Evolutionary conservation across 2,888 invertebrate species (phyloP), one percentile per base, ranked within the genome.

Genomic region (Agonopterix heracliana): DNA sequence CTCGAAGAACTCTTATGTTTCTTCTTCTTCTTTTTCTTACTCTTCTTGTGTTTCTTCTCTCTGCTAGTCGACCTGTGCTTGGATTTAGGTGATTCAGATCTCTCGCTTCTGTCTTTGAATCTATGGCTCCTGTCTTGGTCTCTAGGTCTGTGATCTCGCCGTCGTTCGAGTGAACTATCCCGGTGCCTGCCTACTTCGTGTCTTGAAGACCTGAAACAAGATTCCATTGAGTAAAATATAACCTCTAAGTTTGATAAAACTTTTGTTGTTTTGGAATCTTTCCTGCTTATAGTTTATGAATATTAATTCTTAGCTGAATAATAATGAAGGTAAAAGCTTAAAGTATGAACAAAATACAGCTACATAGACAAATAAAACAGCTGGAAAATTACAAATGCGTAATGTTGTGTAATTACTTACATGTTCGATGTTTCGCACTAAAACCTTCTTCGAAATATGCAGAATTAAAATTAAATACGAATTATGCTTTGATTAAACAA

Each of bases 21-120:
- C 51, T 78, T 82, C 53, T 76, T 84, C 57, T 78, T 82, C 53
- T 76, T 84, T 57, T 75, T 78, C 44, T 78, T 73, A 46, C 73
- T 74, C 13, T 63, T 66, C 44, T 44, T 54, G 34, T 57, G 59
- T 26, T 63, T 71, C 13, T 68, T 64, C 3, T 63, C 63, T 44
- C 55, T 67, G 50, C 77, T 81, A 2, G 54, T 51, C 36, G 78
- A 77, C 36, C 71, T 68, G 45, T 73, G 66, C 35, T 67, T 77
- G 0, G 65, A 62, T 50, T 45, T 51, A 42, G 59, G 48, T 10
- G 68, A 68, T 26, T 54, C 60, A 10, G 75, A 68, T 7, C 59
- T 58, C 12, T 57, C 63, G 47, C 42, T 54, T 17, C 59, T 65
- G 13, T 75, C 64, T 14, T 57, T 59, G 50, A 57, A 67, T 44